phyloP scores from a whole-genome alignment of 1,140 invertebrate species.

The Parasteatoda tepidariorum region DNA sequence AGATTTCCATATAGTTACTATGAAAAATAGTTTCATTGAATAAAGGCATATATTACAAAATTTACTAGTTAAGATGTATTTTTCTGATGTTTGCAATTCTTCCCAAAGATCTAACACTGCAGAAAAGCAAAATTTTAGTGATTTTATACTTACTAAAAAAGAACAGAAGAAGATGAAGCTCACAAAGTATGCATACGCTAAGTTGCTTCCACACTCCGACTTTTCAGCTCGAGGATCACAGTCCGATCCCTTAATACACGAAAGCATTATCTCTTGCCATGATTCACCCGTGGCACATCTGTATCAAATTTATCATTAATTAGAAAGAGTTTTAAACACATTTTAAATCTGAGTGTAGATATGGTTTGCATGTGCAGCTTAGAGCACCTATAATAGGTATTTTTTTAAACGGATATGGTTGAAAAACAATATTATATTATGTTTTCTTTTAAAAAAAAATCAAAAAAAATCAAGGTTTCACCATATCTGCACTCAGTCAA shows the following conservation, averaged over 20 bases:
- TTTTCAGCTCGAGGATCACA: conserved; percentile 79
- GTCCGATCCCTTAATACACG: conserved; percentile 83
- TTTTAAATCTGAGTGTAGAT: conserved; percentile 4
- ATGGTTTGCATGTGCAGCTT: neutral
- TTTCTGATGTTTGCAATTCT: no score
- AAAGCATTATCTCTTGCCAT: conserved; percentile 99
- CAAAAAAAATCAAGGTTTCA: neutral
- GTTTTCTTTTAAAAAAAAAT: neutral
- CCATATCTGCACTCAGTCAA: conserved; percentile 35
- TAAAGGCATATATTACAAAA: no score
- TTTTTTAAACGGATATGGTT: neutral
- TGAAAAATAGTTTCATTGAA: no score
- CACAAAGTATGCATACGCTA: conserved; percentile 98
- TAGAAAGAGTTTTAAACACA: neutral
- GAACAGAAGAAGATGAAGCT: conserved; percentile 99
- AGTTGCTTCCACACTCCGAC: conserved; percentile 88
- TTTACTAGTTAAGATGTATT: no score
- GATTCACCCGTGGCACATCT: conserved; percentile 99
- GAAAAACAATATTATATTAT: neutral
- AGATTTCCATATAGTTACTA: no score
- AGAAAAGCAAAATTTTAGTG: no score
- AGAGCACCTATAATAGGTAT: neutral
- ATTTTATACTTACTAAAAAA: conserved; percentile 83
- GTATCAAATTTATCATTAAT: conserved; percentile 19
- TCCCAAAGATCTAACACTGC: no score